Percentiles rank a stretch among this genome's conserved stretches.
phyloP scores from a whole-genome alignment of 2,797 vertebrate species.

The Lacerta agilis region DNA sequence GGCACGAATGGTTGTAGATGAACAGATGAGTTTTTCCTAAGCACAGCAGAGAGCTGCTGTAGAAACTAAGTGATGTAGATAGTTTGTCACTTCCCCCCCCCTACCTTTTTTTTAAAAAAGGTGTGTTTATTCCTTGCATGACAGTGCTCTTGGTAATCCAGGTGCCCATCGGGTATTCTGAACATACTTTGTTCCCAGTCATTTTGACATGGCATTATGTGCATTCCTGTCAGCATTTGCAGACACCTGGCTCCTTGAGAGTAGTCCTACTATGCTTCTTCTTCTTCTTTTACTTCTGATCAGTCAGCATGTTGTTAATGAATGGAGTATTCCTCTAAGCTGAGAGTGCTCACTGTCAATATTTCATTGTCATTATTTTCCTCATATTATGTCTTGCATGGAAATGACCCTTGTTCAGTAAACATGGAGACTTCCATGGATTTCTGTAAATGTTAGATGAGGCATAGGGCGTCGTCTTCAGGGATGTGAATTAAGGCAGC shows the following conservation, averaged over 20 bases:
- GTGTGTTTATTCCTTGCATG: neutral
- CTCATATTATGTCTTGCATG: neutral
- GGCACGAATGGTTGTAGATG: neutral
- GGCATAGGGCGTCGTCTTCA: no score
- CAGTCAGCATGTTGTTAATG: slow-evolving; percentile 66
- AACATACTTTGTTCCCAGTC: slow-evolving; percentile 45
- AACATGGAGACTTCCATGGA: neutral
- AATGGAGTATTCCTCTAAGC: slow-evolving; percentile 57
- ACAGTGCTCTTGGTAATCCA: neutral
- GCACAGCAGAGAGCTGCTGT: neutral
- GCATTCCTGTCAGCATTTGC: slow-evolving; percentile 46
- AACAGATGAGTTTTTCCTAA: slow-evolving; percentile 3
- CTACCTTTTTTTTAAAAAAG: neutral
- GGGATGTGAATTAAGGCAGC: neutral
- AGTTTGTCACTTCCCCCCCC: no score
- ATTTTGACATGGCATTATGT: slow-evolving; percentile 51
- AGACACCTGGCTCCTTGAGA: slow-evolving; percentile 33
- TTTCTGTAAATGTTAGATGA: neutral
- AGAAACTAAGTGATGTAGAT: neutral
- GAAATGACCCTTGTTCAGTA: neutral
- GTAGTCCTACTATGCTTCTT: slow-evolving; percentile 25
- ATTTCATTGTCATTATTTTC: slow-evolving; percentile 56
- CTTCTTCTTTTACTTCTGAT: slow-evolving; percentile 53
- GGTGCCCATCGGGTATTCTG: slow-evolving; percentile 18
- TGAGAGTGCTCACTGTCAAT: slow-evolving; percentile 47